Conservation (phyloP, 2,113 vertebrate genomes). For the Lagopus leucura region DNA sequence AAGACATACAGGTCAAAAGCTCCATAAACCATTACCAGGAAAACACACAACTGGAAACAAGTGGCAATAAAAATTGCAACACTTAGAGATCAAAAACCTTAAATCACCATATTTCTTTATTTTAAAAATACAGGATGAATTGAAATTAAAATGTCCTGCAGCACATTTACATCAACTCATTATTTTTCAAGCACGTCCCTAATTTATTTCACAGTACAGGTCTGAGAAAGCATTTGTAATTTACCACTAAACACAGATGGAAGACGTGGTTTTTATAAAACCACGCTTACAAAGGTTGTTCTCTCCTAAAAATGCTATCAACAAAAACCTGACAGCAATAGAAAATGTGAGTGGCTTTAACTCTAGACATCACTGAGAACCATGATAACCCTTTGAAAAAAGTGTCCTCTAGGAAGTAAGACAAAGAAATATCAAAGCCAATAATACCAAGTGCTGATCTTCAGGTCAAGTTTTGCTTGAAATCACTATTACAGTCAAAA, state of each 20-base stretch:
- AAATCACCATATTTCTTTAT: conserved; percentile 51
- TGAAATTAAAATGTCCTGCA: neutral
- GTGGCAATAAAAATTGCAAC: conserved; percentile 35
- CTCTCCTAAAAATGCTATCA: neutral
- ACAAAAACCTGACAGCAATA: neutral
- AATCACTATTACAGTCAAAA: neutral
- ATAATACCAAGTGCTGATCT: neutral
- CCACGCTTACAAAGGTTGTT: neutral
- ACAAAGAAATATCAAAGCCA: neutral
- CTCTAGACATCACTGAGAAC: neutral
- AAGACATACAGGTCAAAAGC: conserved; percentile 27
- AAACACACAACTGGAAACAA: conserved; percentile 54
- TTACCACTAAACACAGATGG: neutral
- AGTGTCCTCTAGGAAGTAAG: neutral
- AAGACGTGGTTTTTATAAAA: neutral
- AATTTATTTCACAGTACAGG: conserved; percentile 20
- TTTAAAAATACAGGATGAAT: conserved; percentile 14
- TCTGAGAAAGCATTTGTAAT: conserved; percentile 3
- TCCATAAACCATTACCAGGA: neutral
- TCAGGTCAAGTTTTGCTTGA: neutral
- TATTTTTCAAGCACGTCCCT: neutral
- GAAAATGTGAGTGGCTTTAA: neutral
- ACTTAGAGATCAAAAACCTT: neutral
- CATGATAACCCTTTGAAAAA: neutral
- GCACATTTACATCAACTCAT: neutral